Conservation (phyloP, 1,140 invertebrate species). For the Heterodera carotae region DNA sequence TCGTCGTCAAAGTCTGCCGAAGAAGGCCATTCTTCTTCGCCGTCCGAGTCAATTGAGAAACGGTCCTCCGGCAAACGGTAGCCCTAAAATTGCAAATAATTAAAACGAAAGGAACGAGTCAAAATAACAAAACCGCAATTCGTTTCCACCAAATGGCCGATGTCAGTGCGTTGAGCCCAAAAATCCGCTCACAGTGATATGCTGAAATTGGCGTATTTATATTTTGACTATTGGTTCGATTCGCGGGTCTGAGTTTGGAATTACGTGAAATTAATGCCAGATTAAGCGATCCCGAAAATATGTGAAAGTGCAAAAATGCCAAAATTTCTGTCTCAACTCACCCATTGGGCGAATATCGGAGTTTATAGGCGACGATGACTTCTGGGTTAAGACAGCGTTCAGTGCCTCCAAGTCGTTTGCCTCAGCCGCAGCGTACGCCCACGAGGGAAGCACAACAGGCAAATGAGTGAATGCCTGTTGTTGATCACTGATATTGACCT, state of each 20-base stretch:
- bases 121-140: too few relatives aligned
- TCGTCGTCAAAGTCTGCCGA: neutral
- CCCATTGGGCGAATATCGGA: conserved; percentile 4
- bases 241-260: too few relatives aligned
- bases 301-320: neutral
- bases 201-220: neutral
- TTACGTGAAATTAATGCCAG: too few relatives aligned
- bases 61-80: conserved; percentile 7
- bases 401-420: neutral
- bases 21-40: neutral
- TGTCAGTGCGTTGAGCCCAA: neutral
- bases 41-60: neutral
- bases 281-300: too few relatives aligned
- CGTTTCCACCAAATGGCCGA: conserved; percentile 20
- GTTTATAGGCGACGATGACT: neutral
- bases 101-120: neutral
- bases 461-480: conserved; percentile 23
- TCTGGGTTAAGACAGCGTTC: neutral
- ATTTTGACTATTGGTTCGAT: too few relatives aligned
- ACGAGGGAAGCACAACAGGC: conserved; percentile 16
- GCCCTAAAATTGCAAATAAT: conserved; percentile 5
- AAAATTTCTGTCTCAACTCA: neutral
- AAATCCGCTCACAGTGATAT: conserved; percentile 30
- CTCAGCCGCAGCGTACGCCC: conserved; percentile 17
- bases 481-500: conserved; percentile 5